Base-by-base conservation (phyloP, 1,140 invertebrate genomes). In the Carcinoscorpius rotundicauda region DNA sequence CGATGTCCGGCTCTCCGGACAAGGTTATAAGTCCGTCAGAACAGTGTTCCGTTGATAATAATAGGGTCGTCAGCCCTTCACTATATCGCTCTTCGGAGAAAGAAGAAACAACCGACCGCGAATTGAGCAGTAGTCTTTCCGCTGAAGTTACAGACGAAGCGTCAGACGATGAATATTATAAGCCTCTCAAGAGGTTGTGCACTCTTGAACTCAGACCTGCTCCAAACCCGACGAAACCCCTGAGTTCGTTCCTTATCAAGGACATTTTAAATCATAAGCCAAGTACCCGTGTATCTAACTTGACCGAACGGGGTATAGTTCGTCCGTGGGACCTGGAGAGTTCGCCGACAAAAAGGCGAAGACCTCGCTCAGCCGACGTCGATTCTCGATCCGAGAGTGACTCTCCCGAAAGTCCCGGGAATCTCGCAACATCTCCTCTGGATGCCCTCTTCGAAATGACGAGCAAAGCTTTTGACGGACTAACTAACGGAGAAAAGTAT, bases 381-480 rank as follows among this genome's bases (percentile, higher is more conserved):
- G 60, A 76, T 75, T 73, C 75, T 71, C 64, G 75, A 71, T 68
- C 75, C 63, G 60, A 79, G 79, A 70, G 74, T 67, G 73, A 77
- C 61, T 70, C 71, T 52, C 65, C 66, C 63, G 73, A 56, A 70
- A 75, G 52, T 75, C 76, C 65, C 70, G 52, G 73, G 49, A 74
- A 75, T 62, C 6, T n/a, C 53, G n/a, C 6, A 6, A 74, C 78
- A 56, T 96, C 93, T 4, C 94, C 94, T 0, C 80, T 97, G 63
- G 94, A 97, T 73, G 93, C 93, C 0, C 83, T 97, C 3, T 95
- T 97, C 78, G 91, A 97, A 78, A 96, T 97, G 93, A 95, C 93
- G 60, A 94, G 88, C 78, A 97, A 97, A 79, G 94, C 93, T 49
- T 97, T 97, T 78, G 91, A 97, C 76, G 92, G 89, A 6, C 83